These are phyloP conservation scores for Lanistes nyassanus DNA, from an alignment of 1,140 invertebrate species.

Conservation along the genomic window DNA sequence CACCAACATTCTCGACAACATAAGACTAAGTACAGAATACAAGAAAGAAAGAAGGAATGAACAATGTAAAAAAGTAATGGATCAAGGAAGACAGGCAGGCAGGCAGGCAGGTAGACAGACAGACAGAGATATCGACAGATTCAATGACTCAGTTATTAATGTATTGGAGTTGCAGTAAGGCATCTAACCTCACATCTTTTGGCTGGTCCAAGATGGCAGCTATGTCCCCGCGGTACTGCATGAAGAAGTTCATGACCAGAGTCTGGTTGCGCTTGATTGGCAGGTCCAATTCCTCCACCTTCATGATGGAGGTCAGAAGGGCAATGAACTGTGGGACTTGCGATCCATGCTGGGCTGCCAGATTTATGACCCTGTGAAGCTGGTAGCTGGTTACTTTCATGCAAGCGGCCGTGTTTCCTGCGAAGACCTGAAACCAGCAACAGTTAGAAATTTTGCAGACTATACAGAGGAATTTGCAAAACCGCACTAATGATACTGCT, in stretches of 20 bases:
- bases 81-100: slow-evolving; percentile 13
- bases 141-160: slow-evolving; percentile 1
- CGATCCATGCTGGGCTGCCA: slow-evolving; percentile 50
- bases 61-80: slow-evolving; percentile 12
- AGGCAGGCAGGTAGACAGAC: too few species aligned
- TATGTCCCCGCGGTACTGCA: slow-evolving; percentile 60
- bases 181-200: slow-evolving; percentile 46
- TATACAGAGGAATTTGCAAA: background rate
- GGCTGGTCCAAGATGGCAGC: slow-evolving; percentile 54
- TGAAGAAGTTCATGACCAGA: slow-evolving; percentile 66
- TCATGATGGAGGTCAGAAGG: slow-evolving; percentile 60
- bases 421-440: slow-evolving; percentile 58
- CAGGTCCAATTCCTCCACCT: slow-evolving; percentile 62
- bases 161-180: too few species aligned
- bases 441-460: too few species aligned
- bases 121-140: background rate
- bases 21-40: background rate
- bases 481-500: background rate
- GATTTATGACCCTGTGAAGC: slow-evolving; percentile 58
- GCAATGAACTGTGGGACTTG: slow-evolving; percentile 61
- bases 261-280: slow-evolving; percentile 64
- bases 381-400: slow-evolving; percentile 58
- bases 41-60: background rate
- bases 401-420: slow-evolving; percentile 60
- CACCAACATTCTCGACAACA: background rate